A percentile compares a stretch with the other conserved stretches of the same genome.
Evolutionary conservation across 2,888 invertebrate species (phyloP).

Genomic region (Ennomos fuscantarius): DNA sequence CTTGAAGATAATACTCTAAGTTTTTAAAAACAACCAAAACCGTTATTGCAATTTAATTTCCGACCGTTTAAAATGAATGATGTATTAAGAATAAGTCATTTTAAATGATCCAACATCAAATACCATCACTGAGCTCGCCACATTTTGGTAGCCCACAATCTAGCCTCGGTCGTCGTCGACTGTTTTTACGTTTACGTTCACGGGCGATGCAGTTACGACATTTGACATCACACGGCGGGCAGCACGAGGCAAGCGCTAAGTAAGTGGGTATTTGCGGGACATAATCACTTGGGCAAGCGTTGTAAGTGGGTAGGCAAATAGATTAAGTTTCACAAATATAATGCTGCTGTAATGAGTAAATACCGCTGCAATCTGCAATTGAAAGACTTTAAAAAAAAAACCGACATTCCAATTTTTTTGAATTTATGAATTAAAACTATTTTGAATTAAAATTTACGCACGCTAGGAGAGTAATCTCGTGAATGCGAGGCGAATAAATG

Average conservation of each 20-base stretch:
- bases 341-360: background rate
- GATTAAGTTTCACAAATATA: slow-evolving; percentile 3
- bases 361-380: background rate
- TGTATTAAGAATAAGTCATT: too few relatives aligned
- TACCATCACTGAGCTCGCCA: background rate
- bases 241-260: slow-evolving; percentile 1
- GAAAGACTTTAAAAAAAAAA: background rate
- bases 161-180: background rate
- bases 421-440: too few relatives aligned
- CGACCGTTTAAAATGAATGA: too few relatives aligned
- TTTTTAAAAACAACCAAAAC: too few relatives aligned
- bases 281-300: slow-evolving; percentile 11
- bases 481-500: too few relatives aligned
- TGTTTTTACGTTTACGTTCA: background rate
- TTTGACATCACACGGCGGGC: too few relatives aligned
- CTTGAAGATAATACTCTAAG: background rate
- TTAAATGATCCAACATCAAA: background rate
- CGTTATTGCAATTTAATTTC: too few relatives aligned
- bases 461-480: too few relatives aligned
- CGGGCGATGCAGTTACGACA: slow-evolving; percentile 1
- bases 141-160: background rate
- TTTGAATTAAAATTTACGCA: too few relatives aligned
- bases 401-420: too few relatives aligned
- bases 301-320: slow-evolving; percentile 5
- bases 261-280: slow-evolving; percentile 1